phyloP scores from a whole-genome alignment of 2,888 invertebrate species.

The Dasysyrphus tricinctus region DNA sequence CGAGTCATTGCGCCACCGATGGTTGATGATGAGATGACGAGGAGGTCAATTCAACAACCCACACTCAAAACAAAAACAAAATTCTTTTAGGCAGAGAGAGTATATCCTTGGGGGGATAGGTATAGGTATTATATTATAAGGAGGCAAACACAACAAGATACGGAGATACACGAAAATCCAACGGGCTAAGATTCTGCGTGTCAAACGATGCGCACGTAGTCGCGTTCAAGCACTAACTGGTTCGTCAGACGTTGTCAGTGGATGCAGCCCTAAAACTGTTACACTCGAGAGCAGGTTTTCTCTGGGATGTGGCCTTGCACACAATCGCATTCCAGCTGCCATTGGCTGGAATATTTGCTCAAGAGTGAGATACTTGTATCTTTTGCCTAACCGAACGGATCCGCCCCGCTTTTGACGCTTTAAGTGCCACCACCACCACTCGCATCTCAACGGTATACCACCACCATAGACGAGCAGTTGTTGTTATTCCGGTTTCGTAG shows the following conservation, averaged over 20 bases:
- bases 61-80: slow-evolving; percentile 55
- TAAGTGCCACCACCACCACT: slow-evolving; percentile 43
- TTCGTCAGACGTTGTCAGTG: slow-evolving; percentile 76
- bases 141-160: slow-evolving; percentile 27
- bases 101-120: slow-evolving; percentile 54
- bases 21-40: slow-evolving; percentile 42
- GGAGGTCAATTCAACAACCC: slow-evolving; percentile 45
- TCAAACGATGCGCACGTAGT: slow-evolving; percentile 81
- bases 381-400: slow-evolving; percentile 13
- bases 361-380: slow-evolving; percentile 58
- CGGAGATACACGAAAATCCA: slow-evolving; percentile 65
- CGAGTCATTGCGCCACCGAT: slow-evolving; percentile 61
- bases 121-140: slow-evolving; percentile 8
- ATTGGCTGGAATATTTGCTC: slow-evolving; percentile 45
- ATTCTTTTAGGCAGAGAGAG: slow-evolving; percentile 34
- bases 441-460: slow-evolving; percentile 23
- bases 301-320: slow-evolving; percentile 73
- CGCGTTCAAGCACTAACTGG: slow-evolving; percentile 83
- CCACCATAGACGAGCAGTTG: slow-evolving; percentile 55
- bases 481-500: slow-evolving; percentile 74
- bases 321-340: slow-evolving; percentile 33
- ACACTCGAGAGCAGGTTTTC: slow-evolving; percentile 74
- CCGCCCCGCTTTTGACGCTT: slow-evolving; percentile 40
- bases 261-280: slow-evolving; percentile 73
- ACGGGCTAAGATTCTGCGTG: slow-evolving; percentile 74